Conservation (phyloP, 2,797 vertebrate genomes). For the Ceryle rudis region DNA sequence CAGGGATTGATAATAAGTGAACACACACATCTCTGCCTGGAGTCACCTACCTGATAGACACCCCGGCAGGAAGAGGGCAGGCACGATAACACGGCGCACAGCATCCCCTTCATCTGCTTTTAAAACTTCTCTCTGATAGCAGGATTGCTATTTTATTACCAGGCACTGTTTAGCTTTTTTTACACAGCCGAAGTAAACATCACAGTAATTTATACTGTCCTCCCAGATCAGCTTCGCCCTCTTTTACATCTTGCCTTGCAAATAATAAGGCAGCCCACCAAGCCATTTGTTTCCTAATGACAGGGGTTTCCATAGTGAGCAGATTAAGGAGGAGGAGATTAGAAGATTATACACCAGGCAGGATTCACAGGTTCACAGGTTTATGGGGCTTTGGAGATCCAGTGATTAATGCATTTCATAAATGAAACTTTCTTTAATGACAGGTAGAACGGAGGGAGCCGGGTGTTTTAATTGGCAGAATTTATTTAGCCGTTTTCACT, state of each 20-base stretch:
- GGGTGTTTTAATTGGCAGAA: slow-evolving; percentile 14
- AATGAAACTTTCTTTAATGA: slow-evolving; percentile 28
- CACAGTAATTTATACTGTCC: slow-evolving; percentile 68
- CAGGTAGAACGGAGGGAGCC: neutral
- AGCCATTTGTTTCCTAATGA: slow-evolving; percentile 76
- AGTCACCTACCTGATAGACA: neutral
- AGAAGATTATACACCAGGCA: slow-evolving; percentile 66
- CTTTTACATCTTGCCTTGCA: slow-evolving; percentile 73
- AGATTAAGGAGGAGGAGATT: slow-evolving; percentile 69
- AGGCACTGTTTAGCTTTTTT: slow-evolving; percentile 65
- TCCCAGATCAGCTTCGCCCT: slow-evolving; percentile 63
- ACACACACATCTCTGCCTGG: neutral
- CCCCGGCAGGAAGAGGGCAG: slow-evolving; percentile 38
- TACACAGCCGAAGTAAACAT: slow-evolving; percentile 43
- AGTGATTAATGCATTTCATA: slow-evolving; percentile 57
- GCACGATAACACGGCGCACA: neutral
- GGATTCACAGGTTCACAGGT: slow-evolving; percentile 57
- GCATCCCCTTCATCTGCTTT: slow-evolving; percentile 9
- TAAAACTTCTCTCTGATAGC: slow-evolving; percentile 54
- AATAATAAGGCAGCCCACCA: slow-evolving; percentile 64
- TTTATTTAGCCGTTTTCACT: neutral
- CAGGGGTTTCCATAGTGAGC: slow-evolving; percentile 70
- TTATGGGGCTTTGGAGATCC: slow-evolving; percentile 66
- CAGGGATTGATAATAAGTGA: neutral
- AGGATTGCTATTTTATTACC: slow-evolving; percentile 64